Conservation (phyloP, 2,797 vertebrate species). For the Alcedo quadribrachys region DNA sequence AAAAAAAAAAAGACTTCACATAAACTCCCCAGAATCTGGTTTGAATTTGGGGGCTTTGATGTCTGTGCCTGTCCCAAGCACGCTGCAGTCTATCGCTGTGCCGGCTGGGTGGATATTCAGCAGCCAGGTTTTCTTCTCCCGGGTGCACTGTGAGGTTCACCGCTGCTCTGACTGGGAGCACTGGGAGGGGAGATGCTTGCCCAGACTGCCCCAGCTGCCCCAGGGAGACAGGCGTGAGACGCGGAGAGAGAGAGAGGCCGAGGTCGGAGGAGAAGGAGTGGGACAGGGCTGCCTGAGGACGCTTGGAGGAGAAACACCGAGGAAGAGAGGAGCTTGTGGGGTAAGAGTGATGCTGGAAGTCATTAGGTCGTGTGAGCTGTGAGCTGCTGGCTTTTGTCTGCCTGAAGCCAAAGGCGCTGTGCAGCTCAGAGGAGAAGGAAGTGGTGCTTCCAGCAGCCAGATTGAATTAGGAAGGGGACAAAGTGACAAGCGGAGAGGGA, state of each 20-base stretch:
- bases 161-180: background rate
- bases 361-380: fast-evolving
- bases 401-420: background rate
- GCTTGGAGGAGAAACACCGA: background rate
- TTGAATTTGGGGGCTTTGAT: conserved; percentile 49
- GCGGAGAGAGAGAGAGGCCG: background rate
- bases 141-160: background rate
- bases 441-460: background rate
- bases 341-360: background rate
- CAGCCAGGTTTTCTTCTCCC: background rate
- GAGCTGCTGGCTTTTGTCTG: background rate
- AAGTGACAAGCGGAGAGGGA: background rate
- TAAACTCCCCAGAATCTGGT: conserved; percentile 17
- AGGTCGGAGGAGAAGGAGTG: fast-evolving
- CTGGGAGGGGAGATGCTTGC: background rate
- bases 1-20: conserved; percentile 5
- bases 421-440: background rate
- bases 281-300: background rate
- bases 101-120: background rate
- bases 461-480: background rate
- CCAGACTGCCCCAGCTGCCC: fast-evolving
- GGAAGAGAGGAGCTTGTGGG: background rate
- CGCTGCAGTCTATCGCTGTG: background rate
- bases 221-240: background rate
- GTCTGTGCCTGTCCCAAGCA: background rate